A percentile compares a stretch with the other conserved stretches of the same genome.
Conservation (phyloP, 1,140 invertebrate species). For the Hirudo medicinalis region DNA sequence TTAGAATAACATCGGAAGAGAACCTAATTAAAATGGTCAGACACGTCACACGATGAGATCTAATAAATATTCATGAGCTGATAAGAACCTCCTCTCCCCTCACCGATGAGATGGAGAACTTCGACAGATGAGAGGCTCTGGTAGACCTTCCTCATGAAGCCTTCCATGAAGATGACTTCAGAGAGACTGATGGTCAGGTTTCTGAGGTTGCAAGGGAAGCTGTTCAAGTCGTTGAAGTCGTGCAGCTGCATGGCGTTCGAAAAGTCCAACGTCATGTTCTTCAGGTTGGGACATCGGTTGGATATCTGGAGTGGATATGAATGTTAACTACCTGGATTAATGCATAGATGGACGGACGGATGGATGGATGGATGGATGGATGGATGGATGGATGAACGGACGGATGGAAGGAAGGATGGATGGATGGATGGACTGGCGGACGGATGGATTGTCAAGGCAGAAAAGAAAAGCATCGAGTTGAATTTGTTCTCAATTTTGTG, state of each 20-base stretch:
- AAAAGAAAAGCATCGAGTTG: too few relatives aligned
- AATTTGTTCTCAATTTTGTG: too few relatives aligned
- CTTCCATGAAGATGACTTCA: conserved; percentile 98
- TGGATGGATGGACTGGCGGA: background rate
- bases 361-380: conserved; percentile 5
- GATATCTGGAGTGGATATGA: background rate
- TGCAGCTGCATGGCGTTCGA: conserved; percentile 97
- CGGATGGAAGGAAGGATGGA: conserved; percentile 6
- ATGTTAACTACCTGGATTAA: background rate
- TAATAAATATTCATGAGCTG: too few relatives aligned
- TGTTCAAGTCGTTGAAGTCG: conserved; percentile 95
- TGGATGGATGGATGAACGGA: conserved; percentile 11
- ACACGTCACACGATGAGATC: too few relatives aligned
- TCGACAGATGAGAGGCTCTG: conserved; percentile 97
- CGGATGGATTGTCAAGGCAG: too few relatives aligned
- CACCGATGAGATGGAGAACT: conserved; percentile 91
- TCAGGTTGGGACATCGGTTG: conserved; percentile 71
- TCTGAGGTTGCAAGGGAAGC: conserved; percentile 91
- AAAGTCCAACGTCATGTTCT: conserved; percentile 90
- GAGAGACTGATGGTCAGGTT: conserved; percentile 95
- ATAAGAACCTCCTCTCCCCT: conserved; percentile 25
- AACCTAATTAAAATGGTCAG: too few relatives aligned
- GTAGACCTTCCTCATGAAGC: conserved; percentile 99
- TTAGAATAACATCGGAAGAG: too few relatives aligned
- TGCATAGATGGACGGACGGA: conserved; percentile 1